Evolutionary conservation across 2,113 vertebrate species (phyloP).

Genomic region (Sclerurus mexicanus): DNA sequence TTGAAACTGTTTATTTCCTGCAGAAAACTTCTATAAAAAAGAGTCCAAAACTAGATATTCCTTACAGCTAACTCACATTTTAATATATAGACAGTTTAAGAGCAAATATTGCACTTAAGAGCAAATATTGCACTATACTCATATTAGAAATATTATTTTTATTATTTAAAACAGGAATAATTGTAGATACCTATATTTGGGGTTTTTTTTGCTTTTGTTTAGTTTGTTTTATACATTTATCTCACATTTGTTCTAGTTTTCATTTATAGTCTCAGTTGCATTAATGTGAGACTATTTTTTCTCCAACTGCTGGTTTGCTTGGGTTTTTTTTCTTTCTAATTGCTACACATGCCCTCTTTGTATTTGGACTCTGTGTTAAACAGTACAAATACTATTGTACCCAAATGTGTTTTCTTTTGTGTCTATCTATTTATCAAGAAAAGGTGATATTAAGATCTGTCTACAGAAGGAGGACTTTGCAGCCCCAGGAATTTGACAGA

Average conservation of each 20-base stretch:
- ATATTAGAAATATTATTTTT: background rate
- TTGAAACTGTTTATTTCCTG: background rate
- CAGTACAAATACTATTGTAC: background rate
- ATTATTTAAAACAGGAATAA: background rate
- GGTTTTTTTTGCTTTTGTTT: background rate
- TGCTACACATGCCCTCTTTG: background rate
- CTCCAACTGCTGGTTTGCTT: background rate
- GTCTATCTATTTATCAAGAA: background rate
- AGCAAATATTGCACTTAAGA: background rate
- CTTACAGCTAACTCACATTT: background rate
- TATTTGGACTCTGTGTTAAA: background rate
- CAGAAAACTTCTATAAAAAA: background rate
- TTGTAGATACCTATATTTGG: background rate
- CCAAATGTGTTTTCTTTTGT: background rate
- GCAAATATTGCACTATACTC: background rate
- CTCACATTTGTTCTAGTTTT: background rate
- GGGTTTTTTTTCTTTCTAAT: background rate
- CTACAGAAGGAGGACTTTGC: background rate
- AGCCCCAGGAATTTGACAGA: background rate
- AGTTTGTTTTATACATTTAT: background rate
- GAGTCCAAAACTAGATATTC: background rate
- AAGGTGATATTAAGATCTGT: background rate
- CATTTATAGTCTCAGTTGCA: background rate
- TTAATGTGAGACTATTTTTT: background rate
- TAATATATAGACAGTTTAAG: background rate